A percentile compares a stretch with the other conserved stretches of the same genome.
Conservation (phyloP, 2,113 vertebrate species). For the Gobiocypris rarus region DNA sequence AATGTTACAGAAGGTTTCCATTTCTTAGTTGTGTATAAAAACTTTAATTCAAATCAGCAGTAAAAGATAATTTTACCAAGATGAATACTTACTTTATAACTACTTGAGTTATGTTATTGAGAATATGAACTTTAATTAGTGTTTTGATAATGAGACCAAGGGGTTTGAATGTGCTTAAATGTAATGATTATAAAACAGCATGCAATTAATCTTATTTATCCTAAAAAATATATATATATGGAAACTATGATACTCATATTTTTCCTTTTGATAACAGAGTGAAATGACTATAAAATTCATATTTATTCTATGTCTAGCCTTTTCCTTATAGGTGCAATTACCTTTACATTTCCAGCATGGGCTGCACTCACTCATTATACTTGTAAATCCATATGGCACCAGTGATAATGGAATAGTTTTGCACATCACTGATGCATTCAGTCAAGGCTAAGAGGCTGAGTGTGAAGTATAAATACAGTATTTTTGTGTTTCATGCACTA, state of each 20-base stretch:
- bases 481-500: conserved; percentile 32
- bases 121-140: background rate
- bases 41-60: no score
- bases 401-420: conserved; percentile 15
- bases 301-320: background rate
- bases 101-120: background rate
- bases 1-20: background rate
- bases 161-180: background rate
- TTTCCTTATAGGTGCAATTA: background rate
- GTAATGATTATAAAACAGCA: background rate
- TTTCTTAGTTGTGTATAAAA: no score
- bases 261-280: background rate
- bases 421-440: conserved; percentile 27
- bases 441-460: background rate
- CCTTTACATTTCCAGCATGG: background rate
- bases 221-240: background rate
- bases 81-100: no score
- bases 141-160: background rate
- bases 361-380: background rate
- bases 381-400: conserved; percentile 20
- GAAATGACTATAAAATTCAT: background rate
- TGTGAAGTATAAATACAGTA: conserved; percentile 18
- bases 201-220: no score
- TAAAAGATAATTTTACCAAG: no score
- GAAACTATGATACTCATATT: background rate